These are phyloP conservation scores for Xestia ashworthii DNA, from an alignment of 2,888 invertebrate species.

Conservation along the genomic window DNA sequence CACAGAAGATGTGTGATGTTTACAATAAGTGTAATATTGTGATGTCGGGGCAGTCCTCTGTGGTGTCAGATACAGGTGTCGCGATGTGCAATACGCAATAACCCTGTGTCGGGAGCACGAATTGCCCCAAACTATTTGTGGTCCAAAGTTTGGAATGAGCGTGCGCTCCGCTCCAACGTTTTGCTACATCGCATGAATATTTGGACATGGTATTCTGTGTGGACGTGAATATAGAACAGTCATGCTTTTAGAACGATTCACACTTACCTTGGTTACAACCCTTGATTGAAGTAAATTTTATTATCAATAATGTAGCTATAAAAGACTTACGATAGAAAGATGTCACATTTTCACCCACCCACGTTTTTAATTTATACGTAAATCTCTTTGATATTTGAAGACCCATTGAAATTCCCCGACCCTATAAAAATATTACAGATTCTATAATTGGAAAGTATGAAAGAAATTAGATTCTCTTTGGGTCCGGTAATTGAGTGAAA, in stretches of 20 bases:
- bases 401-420: constrained; percentile 13
- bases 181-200: constrained; percentile 41
- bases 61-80: constrained; percentile 84
- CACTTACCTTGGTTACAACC: background rate
- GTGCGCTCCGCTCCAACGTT: constrained; percentile 43
- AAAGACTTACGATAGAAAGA: background rate
- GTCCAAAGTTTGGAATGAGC: constrained; percentile 67
- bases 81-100: constrained; percentile 79
- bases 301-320: background rate
- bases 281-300: background rate
- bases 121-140: constrained; percentile 74
- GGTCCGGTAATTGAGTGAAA: constrained; percentile 61
- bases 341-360: background rate
- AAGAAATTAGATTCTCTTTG: constrained; percentile 61
- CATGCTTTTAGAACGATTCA: background rate
- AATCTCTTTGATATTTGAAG: constrained; percentile 17
- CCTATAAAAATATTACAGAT: constrained; percentile 27
- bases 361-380: background rate
- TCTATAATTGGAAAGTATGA: constrained; percentile 42
- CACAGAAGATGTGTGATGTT: constrained; percentile 54
- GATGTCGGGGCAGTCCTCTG: constrained; percentile 68
- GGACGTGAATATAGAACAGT: constrained; percentile 11
- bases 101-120: constrained; percentile 71
- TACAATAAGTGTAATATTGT: constrained; percentile 78
- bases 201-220: constrained; percentile 25